phyloP scores from a whole-genome alignment of 2,888 invertebrate genomes.

The Noctua janthe region DNA sequence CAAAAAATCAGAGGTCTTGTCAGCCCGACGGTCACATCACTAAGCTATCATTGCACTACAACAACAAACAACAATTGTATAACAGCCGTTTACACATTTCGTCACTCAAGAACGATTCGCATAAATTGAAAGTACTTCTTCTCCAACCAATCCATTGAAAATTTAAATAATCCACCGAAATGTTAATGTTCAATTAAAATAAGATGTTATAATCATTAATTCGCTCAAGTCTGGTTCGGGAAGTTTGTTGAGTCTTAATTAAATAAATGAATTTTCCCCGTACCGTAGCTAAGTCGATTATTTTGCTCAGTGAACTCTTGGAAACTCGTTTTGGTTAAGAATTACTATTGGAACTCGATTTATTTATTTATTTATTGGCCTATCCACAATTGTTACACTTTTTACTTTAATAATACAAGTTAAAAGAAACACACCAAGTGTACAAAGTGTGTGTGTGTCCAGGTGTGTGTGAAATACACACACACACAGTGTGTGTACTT shows the following conservation, averaged over 20 bases:
- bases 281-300: conserved; percentile 74
- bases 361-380: no score
- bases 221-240: conserved; percentile 56
- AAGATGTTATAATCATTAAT: conserved; percentile 68
- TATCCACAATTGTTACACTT: no score
- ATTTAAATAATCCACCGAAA: conserved; percentile 43
- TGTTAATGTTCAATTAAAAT: conserved; percentile 55
- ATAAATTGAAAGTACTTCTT: not conserved
- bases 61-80: no score
- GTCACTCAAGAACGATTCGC: not conserved
- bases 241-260: conserved; percentile 72
- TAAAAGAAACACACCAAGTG: no score
- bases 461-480: no score
- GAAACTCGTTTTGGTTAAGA: conserved; percentile 50
- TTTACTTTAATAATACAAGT: no score
- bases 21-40: no score
- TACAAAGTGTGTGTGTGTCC: no score
- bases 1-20: no score
- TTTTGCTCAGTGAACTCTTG: conserved; percentile 71
- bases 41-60: no score
- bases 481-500: no score
- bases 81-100: no score
- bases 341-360: conserved; percentile 63
- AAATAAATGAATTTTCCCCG: conserved; percentile 76
- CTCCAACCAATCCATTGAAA: conserved; percentile 2